Percentiles rank a stretch among this genome's conserved stretches.
Conservation (phyloP, 2,113 vertebrate genomes). For the Origma solitaria region DNA sequence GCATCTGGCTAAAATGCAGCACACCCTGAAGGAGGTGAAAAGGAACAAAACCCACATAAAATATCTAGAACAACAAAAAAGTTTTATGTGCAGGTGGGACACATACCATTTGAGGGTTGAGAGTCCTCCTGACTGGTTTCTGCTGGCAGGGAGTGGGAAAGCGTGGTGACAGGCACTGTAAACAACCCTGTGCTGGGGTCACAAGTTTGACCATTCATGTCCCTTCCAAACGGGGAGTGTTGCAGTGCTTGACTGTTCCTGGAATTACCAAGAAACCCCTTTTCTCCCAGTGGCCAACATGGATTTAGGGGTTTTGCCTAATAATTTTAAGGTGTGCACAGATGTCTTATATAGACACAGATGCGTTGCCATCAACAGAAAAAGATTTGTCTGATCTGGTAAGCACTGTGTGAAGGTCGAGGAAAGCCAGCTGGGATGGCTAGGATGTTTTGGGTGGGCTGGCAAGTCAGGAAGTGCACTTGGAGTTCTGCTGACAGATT, state of each 20-base stretch:
- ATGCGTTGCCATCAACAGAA: neutral
- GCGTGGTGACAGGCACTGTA: neutral
- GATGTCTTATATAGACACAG: neutral
- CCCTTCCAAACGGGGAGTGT: neutral
- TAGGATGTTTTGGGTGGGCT: neutral
- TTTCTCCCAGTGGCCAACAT: neutral
- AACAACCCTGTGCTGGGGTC: neutral
- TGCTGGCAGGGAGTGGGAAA: neutral
- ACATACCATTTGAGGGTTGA: neutral
- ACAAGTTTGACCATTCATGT: neutral
- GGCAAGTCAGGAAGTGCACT: neutral
- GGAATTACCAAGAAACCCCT: neutral
- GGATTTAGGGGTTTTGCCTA: neutral
- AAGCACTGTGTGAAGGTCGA: neutral
- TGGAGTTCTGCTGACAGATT: constrained; percentile 10
- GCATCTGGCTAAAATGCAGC: neutral
- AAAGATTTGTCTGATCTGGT: neutral
- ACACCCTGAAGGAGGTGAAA: neutral
- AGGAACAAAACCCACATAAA: neutral
- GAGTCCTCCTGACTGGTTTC: neutral
- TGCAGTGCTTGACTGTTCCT: neutral
- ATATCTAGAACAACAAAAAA: neutral
- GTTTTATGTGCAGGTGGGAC: neutral
- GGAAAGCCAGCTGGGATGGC: neutral
- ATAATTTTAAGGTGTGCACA: neutral